Evolutionary conservation across 2,888 invertebrate genomes (phyloP), one percentile per base, ranked within the genome.

Genomic region (Stratiomys singularior): DNA sequence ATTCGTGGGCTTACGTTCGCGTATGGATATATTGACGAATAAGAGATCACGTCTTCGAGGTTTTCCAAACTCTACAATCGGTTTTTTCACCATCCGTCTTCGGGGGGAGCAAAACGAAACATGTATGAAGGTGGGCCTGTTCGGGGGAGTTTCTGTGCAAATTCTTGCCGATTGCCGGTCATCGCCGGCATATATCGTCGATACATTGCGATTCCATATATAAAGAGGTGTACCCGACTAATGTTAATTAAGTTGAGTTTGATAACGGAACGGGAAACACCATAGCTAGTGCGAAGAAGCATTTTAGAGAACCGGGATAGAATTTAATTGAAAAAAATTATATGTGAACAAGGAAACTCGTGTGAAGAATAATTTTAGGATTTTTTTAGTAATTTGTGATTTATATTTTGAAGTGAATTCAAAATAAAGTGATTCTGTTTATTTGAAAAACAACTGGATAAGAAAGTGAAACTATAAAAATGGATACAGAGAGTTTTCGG

Each of bases 401-500:
- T 52, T 5, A 52, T 13, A 9, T 18, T 13, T 23, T 25, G 13
- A 5, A 60, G 23, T 27, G 60, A 60, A 23, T 60, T 60, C 37
- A 3, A 5, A 5, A 25, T 23, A 5, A 60, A 60, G 60, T 60
- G 60, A 52, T 52, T 18, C 18, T 9, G 13, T 9, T 44, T 44
- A 60, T 60, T 60, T 60, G 23, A 60, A 60, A 23, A 60, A 60
- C 25, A 60, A 7, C 18, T 60, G 18, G 13, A 60, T 18, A 13
- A 9, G 15, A n/a, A 9, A 60, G 60, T 13, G 18, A 25, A 11
- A 23, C 25, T 76, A 64, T 71, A 77, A 87, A 83, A 85, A 95
- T 95, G 94, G 92, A 95, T 87, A 89, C 92, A 18, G 90, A 92
- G 82, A 92, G 93, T 82, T 94, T 95, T 87, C 90, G 94, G 76